Conservation (phyloP, 2,113 vertebrate species). For the Eira barbara region DNA sequence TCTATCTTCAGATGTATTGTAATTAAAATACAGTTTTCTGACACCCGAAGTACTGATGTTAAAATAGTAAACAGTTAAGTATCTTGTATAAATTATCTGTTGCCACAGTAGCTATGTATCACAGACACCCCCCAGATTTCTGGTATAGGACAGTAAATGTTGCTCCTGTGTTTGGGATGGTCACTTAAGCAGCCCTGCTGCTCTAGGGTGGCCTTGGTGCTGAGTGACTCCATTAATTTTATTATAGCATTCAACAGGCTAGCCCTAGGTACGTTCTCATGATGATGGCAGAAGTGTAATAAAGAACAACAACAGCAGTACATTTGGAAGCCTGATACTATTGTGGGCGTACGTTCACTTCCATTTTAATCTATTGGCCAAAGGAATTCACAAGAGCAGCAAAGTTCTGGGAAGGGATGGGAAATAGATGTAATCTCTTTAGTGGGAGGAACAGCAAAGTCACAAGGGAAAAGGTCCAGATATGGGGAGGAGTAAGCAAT, state of each 20-base stretch:
- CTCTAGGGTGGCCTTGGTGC: background rate
- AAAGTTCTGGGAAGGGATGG: background rate
- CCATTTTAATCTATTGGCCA: background rate
- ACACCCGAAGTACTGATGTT: background rate
- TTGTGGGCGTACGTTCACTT: background rate
- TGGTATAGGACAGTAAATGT: background rate
- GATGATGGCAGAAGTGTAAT: background rate
- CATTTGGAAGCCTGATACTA: background rate
- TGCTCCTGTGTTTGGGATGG: background rate
- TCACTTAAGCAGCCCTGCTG: background rate
- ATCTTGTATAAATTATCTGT: background rate
- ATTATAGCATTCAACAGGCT: background rate
- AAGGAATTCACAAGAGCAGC: background rate
- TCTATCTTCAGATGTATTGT: background rate
- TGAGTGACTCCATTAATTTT: background rate
- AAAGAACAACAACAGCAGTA: background rate
- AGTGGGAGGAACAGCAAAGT: background rate
- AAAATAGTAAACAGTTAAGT: background rate
- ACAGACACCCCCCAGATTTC: background rate
- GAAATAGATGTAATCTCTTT: background rate
- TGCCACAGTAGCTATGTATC: background rate
- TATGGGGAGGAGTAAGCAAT: background rate
- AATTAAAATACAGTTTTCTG: background rate
- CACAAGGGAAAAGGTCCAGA: background rate
- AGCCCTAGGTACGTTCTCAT: background rate